Evolutionary conservation across 2,797 vertebrate genomes (phyloP).

Genomic region (Nannoperca obscura): DNA sequence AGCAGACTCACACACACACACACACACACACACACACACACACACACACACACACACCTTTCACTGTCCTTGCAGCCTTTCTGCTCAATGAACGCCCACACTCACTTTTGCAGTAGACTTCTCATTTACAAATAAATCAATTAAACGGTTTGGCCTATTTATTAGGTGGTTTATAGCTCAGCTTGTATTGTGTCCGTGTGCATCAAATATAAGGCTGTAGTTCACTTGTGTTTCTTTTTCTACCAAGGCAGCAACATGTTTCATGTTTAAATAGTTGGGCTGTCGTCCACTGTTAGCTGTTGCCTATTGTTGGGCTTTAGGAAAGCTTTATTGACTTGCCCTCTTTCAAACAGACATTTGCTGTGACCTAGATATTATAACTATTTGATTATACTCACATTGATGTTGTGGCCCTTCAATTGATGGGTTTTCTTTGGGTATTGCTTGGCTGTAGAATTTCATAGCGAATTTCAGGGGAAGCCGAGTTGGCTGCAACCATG

Average conservation of each 20-base stretch:
- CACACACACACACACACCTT: constrained; percentile 50
- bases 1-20: constrained; percentile 18
- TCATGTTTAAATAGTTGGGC: constrained; percentile 37
- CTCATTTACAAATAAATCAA: constrained; percentile 47
- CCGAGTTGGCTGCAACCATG: constrained; percentile 66
- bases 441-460: constrained; percentile 46
- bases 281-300: constrained; percentile 49
- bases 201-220: constrained; percentile 23
- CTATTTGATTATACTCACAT: constrained; percentile 66
- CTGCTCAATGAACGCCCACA: constrained; percentile 50
- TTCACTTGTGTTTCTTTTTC: constrained; percentile 9
- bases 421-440: constrained; percentile 45
- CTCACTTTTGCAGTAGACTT: constrained; percentile 46
- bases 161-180: constrained; percentile 42
- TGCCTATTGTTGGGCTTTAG: constrained; percentile 57
- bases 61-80: constrained; percentile 58
- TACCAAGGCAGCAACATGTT: constrained; percentile 54
- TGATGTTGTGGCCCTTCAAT: constrained; percentile 50
- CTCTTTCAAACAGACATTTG: constrained; percentile 50
- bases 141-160: constrained; percentile 36
- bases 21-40: background rate
- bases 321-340: constrained; percentile 57
- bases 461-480: constrained; percentile 44
- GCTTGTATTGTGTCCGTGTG: constrained; percentile 19
- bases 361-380: constrained; percentile 73